phyloP scores from a whole-genome alignment of 2,888 invertebrate species.

The Cataglyphis altisquamis region DNA sequence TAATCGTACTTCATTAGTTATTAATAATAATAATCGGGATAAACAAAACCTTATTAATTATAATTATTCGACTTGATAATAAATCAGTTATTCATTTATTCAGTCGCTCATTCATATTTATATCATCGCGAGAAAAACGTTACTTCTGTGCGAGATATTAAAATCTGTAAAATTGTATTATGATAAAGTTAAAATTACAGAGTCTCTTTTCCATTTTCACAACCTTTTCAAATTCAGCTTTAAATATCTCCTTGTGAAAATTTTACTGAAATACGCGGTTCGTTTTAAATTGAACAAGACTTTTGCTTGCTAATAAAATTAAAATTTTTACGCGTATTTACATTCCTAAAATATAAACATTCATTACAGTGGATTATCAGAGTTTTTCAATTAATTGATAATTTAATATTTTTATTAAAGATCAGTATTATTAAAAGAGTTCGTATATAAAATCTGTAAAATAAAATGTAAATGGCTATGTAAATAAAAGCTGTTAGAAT shows the following conservation, averaged over 20 bases:
- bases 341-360: neutral
- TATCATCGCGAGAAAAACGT: neutral
- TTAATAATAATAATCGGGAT: neutral
- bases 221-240: neutral
- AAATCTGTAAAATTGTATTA: neutral
- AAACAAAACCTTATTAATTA: neutral
- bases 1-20: neutral
- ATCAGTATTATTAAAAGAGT: neutral
- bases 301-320: neutral
- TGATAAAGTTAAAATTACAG: neutral
- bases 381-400: neutral
- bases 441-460: neutral
- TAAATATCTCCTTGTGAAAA: neutral
- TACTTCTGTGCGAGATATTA: neutral
- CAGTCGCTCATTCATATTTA: neutral
- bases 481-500: conserved; percentile 19
- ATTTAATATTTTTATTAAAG: neutral
- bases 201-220: neutral
- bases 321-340: neutral
- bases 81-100: conserved; percentile 5
- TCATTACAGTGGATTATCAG: neutral
- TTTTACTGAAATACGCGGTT: neutral
- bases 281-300: neutral
- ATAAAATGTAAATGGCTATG: neutral
- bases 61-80: neutral